Evolutionary conservation across 2,113 vertebrate genomes (phyloP).

Genomic region (Limnothrissa miodon): DNA sequence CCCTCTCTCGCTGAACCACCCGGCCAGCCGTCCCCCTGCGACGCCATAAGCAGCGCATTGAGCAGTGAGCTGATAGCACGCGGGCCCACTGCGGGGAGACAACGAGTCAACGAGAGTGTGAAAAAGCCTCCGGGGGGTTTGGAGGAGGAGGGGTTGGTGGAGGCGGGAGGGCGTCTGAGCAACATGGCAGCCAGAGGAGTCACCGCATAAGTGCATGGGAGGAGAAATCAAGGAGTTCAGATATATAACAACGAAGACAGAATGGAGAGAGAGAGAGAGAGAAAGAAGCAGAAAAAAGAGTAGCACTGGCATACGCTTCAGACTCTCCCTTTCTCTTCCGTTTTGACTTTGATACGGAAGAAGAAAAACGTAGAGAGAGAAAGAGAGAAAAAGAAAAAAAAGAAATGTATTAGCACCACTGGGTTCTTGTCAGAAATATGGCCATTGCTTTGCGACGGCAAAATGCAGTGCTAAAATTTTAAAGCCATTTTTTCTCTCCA

Average conservation of each 20-base stretch:
- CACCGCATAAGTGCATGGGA: background rate
- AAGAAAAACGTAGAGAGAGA: background rate
- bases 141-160: constrained; percentile 10
- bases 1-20: background rate
- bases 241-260: constrained; percentile 8
- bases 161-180: background rate
- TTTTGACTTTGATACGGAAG: background rate
- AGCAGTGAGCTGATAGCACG: background rate
- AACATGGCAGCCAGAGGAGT: no score
- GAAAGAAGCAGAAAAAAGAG: background rate
- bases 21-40: no score
- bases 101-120: constrained; percentile 37
- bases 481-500: background rate
- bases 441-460: background rate
- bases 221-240: background rate
- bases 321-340: background rate
- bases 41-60: no score
- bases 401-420: background rate
- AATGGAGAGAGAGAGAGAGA: constrained; percentile 16
- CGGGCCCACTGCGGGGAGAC: constrained; percentile 32
- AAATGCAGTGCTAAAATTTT: background rate
- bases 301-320: background rate
- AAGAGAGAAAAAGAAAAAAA: background rate
- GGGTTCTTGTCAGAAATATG: no score
- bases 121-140: constrained; percentile 28